Evolutionary conservation across 2,888 invertebrate genomes (phyloP).

Genomic region (Cheilosia impressa): DNA sequence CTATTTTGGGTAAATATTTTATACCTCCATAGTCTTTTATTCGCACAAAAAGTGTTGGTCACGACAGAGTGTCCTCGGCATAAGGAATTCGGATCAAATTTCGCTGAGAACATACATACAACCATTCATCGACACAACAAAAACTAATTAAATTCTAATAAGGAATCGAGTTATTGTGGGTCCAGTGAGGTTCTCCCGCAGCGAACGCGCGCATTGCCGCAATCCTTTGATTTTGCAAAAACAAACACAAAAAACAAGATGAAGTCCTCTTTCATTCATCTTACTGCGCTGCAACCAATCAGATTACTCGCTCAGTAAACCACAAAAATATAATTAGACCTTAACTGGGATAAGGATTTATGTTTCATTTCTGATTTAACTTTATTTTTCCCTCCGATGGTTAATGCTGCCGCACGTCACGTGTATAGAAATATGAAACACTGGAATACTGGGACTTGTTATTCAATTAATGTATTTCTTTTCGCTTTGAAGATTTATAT

Average conservation of each 20-base stretch:
- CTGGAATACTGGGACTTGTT: slow-evolving; percentile 59
- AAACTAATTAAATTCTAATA: slow-evolving; percentile 46
- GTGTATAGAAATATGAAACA: slow-evolving; percentile 50
- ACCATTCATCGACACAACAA: not conserved
- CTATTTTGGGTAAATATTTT: slow-evolving; percentile 37
- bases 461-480: slow-evolving; percentile 77
- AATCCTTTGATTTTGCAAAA: slow-evolving; percentile 30
- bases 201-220: slow-evolving; percentile 34
- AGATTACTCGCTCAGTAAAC: slow-evolving; percentile 56
- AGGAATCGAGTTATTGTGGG: not conserved
- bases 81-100: slow-evolving; percentile 51
- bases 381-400: not conserved
- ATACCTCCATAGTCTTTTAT: slow-evolving; percentile 15
- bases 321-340: slow-evolving; percentile 70
- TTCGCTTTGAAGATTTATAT: slow-evolving; percentile 53
- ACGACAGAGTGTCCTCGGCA: slow-evolving; percentile 23
- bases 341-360: slow-evolving; percentile 37
- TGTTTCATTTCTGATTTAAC: slow-evolving; percentile 25
- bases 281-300: slow-evolving; percentile 56
- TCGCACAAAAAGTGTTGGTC: slow-evolving; percentile 31
- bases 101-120: slow-evolving; percentile 18
- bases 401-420: slow-evolving; percentile 62
- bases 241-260: slow-evolving; percentile 38
- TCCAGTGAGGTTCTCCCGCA: slow-evolving; percentile 19
- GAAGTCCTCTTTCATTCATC: slow-evolving; percentile 40